Evolutionary conservation across 2,888 invertebrate species (phyloP).

Genomic region (Ligdia adustata): DNA sequence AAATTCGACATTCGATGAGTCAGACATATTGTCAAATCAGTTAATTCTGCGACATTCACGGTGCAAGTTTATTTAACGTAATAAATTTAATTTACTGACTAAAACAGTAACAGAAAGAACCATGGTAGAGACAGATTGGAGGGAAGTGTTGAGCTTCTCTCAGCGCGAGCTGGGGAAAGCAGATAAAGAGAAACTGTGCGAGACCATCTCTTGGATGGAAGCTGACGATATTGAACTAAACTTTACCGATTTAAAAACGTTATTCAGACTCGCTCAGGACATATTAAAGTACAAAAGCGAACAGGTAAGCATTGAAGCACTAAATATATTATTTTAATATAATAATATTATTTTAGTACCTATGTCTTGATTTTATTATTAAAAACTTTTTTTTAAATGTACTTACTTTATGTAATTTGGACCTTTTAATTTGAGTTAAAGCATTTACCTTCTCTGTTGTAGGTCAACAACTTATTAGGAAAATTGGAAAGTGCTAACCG

Average conservation of each 20-base stretch:
- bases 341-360: background rate
- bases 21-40: background rate
- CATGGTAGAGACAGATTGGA: constrained; percentile 84
- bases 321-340: background rate
- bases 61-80: background rate
- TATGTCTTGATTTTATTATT: background rate
- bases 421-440: too few species aligned
- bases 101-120: constrained; percentile 26
- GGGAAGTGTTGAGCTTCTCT: constrained; percentile 80
- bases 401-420: too few species aligned
- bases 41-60: too few species aligned
- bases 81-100: constrained; percentile 16
- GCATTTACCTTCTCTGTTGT: background rate
- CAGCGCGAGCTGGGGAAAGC: constrained; percentile 82
- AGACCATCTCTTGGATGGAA: constrained; percentile 85
- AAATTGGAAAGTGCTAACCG: constrained; percentile 57
- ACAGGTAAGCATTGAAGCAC: constrained; percentile 86
- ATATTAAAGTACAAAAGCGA: constrained; percentile 87
- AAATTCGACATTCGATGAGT: constrained; percentile 22
- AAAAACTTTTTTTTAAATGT: too few species aligned
- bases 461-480: constrained; percentile 70
- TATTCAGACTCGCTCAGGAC: constrained; percentile 86
- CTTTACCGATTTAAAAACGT: constrained; percentile 79
- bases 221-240: constrained; percentile 83
- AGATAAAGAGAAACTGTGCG: constrained; percentile 86